Conservation (phyloP, 2,797 vertebrate species). For the Hippocampus kuda region DNA sequence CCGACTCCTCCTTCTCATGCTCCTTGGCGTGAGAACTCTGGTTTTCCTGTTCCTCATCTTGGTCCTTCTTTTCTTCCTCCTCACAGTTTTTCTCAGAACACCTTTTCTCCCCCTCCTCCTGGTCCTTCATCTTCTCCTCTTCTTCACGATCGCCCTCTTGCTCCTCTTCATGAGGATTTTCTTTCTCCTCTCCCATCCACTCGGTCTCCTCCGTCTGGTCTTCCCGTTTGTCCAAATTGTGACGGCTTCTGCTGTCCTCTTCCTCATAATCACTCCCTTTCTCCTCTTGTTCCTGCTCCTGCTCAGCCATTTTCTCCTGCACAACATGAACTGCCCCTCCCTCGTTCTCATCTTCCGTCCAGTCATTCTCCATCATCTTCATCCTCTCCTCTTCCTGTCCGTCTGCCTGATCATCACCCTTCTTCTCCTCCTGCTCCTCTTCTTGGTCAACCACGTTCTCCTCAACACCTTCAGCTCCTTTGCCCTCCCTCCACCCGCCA, state of each 20-base stretch:
- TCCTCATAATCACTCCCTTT: background rate
- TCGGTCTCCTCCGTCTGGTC: too few species aligned
- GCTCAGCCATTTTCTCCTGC: background rate
- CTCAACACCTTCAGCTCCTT: too few species aligned
- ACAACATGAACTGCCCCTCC: background rate
- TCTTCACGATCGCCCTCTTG: background rate
- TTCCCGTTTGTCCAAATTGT: too few species aligned
- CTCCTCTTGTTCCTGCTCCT: too few species aligned
- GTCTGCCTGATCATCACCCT: background rate
- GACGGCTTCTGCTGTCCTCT: too few species aligned
- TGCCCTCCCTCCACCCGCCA: background rate
- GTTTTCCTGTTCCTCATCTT: background rate
- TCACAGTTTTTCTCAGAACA: background rate
- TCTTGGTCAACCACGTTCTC: background rate
- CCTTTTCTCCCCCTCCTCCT: background rate
- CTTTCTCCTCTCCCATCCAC: background rate
- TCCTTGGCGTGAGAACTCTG: background rate
- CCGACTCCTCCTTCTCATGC: background rate
- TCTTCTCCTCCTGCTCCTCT: background rate
- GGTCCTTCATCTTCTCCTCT: background rate
- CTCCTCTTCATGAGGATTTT: background rate
- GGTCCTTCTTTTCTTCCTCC: background rate
- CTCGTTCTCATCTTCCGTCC: background rate
- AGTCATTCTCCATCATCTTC: too few species aligned
- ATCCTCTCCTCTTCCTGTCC: background rate